These are phyloP conservation scores for Cryptocheilus praepositus DNA, from an alignment of 2,888 invertebrate species.

Conservation along the genomic window DNA sequence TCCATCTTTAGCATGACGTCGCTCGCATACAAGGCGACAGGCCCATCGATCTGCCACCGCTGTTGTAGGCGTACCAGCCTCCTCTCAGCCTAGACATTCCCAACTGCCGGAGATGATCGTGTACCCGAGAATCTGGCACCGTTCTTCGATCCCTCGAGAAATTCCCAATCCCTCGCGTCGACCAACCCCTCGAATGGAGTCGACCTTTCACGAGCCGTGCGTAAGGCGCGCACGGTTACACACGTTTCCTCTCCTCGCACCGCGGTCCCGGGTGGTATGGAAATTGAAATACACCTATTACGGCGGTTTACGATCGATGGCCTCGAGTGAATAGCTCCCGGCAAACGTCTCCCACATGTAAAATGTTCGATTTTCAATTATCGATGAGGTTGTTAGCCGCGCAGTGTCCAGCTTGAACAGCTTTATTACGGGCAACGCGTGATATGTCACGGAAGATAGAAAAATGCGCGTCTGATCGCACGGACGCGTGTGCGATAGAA, in stretches of 20 bases:
- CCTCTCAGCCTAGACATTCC: constrained; percentile 9
- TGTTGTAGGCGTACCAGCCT: background rate
- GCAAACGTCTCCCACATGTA: constrained; percentile 16
- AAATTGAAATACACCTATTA: constrained; percentile 28
- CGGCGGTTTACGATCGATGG: constrained; percentile 15
- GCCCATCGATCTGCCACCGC: constrained; percentile 3
- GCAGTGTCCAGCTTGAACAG: too few relatives aligned
- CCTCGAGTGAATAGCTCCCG: background rate
- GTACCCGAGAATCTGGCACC: constrained; percentile 32
- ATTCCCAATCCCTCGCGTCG: constrained; percentile 13
- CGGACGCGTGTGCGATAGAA: too few relatives aligned
- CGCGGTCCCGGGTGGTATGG: constrained; percentile 7
- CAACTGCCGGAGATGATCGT: constrained; percentile 14
- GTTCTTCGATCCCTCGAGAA: constrained; percentile 27
- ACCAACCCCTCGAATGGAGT: constrained; percentile 23
- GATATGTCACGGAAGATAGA: too few relatives aligned
- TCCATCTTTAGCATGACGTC: background rate
- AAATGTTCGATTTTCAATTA: too few relatives aligned
- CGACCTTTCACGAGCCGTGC: constrained; percentile 12
- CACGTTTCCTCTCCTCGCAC: background rate
- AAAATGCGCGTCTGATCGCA: too few relatives aligned
- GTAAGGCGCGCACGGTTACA: constrained; percentile 22
- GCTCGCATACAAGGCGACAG: background rate
- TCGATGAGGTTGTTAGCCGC: too few relatives aligned
- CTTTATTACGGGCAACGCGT: too few relatives aligned